These are phyloP conservation scores for Netelia melanura DNA, from an alignment of 2,888 invertebrate genomes.

Conservation along the genomic window DNA sequence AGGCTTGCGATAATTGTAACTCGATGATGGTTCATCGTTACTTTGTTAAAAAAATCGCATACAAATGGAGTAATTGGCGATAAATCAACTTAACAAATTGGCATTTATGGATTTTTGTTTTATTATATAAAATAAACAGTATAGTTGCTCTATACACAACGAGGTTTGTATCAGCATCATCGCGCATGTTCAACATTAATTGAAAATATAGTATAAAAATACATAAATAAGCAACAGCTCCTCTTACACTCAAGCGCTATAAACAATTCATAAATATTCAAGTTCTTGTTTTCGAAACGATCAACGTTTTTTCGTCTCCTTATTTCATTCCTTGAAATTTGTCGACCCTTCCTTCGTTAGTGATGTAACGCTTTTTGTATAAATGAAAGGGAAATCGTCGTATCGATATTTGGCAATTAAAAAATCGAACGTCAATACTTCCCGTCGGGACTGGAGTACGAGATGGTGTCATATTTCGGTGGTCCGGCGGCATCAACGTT, in stretches of 20 bases:
- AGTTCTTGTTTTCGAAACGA: conserved; percentile 32
- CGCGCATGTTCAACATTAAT: conserved; percentile 18
- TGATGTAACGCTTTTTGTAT: not conserved
- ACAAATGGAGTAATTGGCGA: not conserved
- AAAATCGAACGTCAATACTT: conserved; percentile 73
- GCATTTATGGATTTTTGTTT: conserved; percentile 59
- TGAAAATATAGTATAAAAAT: conserved; percentile 58
- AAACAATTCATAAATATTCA: conserved; percentile 57
- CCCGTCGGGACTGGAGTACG: conserved; percentile 80
- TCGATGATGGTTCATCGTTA: conserved; percentile 8
- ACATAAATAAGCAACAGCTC: conserved; percentile 74
- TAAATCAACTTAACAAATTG: not conserved
- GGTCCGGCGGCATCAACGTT: conserved; percentile 65
- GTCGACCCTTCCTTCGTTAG: not conserved
- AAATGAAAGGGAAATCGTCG: not conserved
- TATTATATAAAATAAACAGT: conserved; percentile 73
- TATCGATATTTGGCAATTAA: conserved; percentile 24
- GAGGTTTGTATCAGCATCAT: conserved; percentile 69
- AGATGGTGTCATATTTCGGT: conserved; percentile 82
- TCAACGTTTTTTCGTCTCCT: conserved; percentile 4
- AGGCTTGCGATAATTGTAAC: conserved; percentile 6
- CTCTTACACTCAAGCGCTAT: conserved; percentile 41
- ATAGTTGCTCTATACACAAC: conserved; percentile 68
- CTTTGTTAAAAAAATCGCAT: not conserved
- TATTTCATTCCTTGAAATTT: not conserved